Evolutionary conservation across 2,113 vertebrate genomes (phyloP), one percentile per base, ranked within the genome.

Genomic region (Anguilla japonica): DNA sequence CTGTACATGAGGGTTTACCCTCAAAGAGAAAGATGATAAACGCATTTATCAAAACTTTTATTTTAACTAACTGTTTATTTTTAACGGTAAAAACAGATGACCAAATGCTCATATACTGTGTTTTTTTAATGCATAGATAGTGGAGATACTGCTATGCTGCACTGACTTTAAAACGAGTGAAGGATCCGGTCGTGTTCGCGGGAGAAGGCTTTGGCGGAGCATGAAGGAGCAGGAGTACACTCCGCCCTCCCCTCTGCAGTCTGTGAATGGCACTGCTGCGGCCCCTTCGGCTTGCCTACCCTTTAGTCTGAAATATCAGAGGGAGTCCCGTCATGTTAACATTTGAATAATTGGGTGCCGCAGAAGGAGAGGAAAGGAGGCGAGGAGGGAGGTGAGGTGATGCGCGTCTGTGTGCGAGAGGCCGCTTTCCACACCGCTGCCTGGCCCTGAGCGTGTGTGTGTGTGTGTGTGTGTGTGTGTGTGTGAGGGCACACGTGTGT

Each of bases 271-370:
- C 90, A 95, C 81, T 82, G 91, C 50, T 83, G 91, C n/a, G n/a
- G n/a, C 93, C 91, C 93, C 94, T 93, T 93, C 92, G 94, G 94
- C 96, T 96, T 43, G 96, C 95, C 91, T 97, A 94, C 95, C 95
- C 97, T 98, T 98, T 99, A 98, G 97, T 98, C 96, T 98, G 98
- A 98, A 97, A 97, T 97, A 99, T 98, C 97, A 99, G 98, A 99
- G 97, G 93, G 96, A 95, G 96, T 95, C 94, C 91, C 95, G 96
- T 95, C 96, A 93, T 96, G 97, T 97, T 97, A 97, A 97, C 97
- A 97, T 98, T 98, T 98, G 96, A 97, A 97, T 97, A 97, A 97
- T 98, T 98, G 96, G 96, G 94, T 94, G 91, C 93, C 94, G 92
- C 93, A 91, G 91, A 92, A 93, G 92, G 89, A 95, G 92, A 91